Base-by-base conservation (phyloP, 2,888 invertebrate species). In the Amblyjoppa fuscipennis region DNA sequence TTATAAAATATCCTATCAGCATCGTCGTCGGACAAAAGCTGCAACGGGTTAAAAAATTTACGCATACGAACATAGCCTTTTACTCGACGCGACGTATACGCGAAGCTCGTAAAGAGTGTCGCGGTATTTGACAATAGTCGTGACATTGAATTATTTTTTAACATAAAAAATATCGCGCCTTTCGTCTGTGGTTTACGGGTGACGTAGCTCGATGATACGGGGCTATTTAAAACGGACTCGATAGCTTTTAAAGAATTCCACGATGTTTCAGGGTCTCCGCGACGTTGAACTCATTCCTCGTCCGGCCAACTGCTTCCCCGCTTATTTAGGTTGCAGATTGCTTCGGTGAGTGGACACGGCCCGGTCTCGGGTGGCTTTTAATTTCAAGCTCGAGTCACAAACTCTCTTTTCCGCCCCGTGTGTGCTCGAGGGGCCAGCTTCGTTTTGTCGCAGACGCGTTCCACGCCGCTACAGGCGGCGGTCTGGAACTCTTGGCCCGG, bases 311-410 rank as follows among this genome's bases (percentile, higher is more conserved):
- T 74, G 77, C 9, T 70, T 74, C 25, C 49, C 56, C 79, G 80
- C 51, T 85, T 76, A 73, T 80, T 85, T 82, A 68, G 56, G 79
- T 85, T 83, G 79, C 68, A 83, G 76, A 80, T 83, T 80, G 83
- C 76, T n/a, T 59, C n/a, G 51, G 45, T 31, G 49, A 83, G 68
- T 59, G 49, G 45, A 59, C 51, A 53, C 34, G 31, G 28, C 16
- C 64, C 79, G 68, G 66, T 80, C 73, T 85, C 76, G 68, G 76
- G 66, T 80, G 41, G 68, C 73, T 77, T 85, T 85, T 83, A 85
- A 85, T 83, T 85, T 85, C 85, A 83, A 83, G 83, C 76, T 83
- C 71, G 76, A 82, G 75, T 80, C 79, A 68, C 76, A 13, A 25
- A 31, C 51, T 66, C 51, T 80, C 77, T 74, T 81, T 84, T 77